Evolutionary conservation across 1,140 invertebrate species (phyloP).

Genomic region (Theocolax elegans): DNA sequence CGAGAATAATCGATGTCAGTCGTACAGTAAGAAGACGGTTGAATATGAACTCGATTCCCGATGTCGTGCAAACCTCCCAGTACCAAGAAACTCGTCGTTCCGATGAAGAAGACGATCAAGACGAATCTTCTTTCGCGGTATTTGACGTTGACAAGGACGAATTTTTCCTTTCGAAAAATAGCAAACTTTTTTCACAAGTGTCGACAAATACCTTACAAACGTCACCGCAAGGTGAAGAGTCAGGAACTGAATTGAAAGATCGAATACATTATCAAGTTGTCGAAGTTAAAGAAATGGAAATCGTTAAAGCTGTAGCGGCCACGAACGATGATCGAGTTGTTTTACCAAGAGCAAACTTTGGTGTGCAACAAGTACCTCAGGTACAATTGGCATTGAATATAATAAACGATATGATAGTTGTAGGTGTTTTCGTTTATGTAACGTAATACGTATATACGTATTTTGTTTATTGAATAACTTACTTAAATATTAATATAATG

Average conservation of each 20-base stretch:
- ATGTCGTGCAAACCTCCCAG: slow-evolving; percentile 60
- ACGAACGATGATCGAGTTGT: slow-evolving; percentile 56
- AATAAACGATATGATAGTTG: too few relatives aligned
- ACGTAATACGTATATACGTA: too few relatives aligned
- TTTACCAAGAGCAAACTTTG: slow-evolving; percentile 58
- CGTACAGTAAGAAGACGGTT: slow-evolving; percentile 56
- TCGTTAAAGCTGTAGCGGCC: slow-evolving; percentile 65
- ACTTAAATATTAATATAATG: too few relatives aligned
- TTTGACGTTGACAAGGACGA: slow-evolving; percentile 60
- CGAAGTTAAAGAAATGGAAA: slow-evolving; percentile 71
- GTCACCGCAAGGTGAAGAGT: slow-evolving; percentile 35
- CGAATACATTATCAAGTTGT: slow-evolving; percentile 63
- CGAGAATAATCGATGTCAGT: slow-evolving; percentile 53
- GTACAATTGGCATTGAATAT: too few relatives aligned
- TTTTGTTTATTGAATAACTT: too few relatives aligned
- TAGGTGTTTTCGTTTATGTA: too few relatives aligned
- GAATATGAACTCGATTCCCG: slow-evolving; percentile 57
- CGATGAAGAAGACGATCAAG: slow-evolving; percentile 44
- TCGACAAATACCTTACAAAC: slow-evolving; percentile 68
- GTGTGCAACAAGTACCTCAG: slow-evolving; percentile 62
- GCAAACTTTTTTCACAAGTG: slow-evolving; percentile 77
- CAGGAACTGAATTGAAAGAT: slow-evolving; percentile 31
- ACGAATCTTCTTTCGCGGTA: slow-evolving; percentile 17
- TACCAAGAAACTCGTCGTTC: slow-evolving; percentile 42
- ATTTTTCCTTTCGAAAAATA: slow-evolving; percentile 74